Evolutionary conservation across 2,113 vertebrate genomes (phyloP), one percentile per base, ranked within the genome.

Genomic region (Odocoileus hemionus): DNA sequence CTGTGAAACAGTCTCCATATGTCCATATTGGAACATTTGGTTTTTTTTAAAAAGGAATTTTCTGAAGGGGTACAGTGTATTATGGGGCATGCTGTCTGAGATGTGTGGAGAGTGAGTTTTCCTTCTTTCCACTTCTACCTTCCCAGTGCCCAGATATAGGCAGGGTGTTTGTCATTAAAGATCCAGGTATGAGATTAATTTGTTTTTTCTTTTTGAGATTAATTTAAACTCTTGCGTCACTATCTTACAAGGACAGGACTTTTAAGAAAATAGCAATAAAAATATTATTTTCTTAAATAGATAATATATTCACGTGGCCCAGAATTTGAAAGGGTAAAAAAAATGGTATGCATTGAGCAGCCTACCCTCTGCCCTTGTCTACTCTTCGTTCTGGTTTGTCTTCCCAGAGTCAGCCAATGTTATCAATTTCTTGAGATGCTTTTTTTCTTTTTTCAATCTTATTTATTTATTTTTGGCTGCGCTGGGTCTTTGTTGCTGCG

Each of bases 61-160:
- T 90, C 45, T 87, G 14, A 92, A 89, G 26, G 43, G 2, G 45
- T 95, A 6, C 9, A 25, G 1, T 67, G 50, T 80, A 45, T 5
- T 36, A 2, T 91, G 45, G 43, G 78, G 1, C 52, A 45, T 5
- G 26, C 26, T 94, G 33, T 83, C 28, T 45, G 54, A 90, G 67
- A 39, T 78, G 89, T 96, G 28, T 92, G 80, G 47, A 12, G 96
- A 64, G 26, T 94, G 86, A 67, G 23, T 86, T 95, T 88, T 87
- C 23, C 36, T 85, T 90, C n/a, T 92, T 83, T 58, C 12, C 3
- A 14, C 52, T 89, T 86, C 45, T 0, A 4, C 8, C 45, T 36
- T 76, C 33, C 54, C 47, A 17, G 11, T 57, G n/a, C 60, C 86
- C 26, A 90, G 28, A 33, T 47, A 8, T 36, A 86, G 54, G 76